Base-by-base conservation (phyloP, 2,113 vertebrate genomes). In the Brienomyrus longianalis region DNA sequence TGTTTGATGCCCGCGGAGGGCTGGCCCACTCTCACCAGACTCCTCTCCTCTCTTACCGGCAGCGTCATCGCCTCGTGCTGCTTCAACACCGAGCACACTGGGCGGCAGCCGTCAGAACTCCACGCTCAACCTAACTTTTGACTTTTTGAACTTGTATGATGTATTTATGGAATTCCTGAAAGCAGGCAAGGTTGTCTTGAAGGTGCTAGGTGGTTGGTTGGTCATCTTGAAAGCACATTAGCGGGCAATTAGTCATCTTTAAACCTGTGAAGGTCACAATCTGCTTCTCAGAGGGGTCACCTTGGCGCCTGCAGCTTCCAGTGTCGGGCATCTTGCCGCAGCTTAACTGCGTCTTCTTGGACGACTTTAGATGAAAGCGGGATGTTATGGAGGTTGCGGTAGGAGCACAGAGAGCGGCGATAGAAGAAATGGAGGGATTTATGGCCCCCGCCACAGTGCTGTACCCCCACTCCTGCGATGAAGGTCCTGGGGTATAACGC, bases 1-100 rank as follows among this genome's bases (percentile, higher is more conserved):
- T 23, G 19, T 48, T 50, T 50, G 23, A 85, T 51, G 9, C 48
- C 10, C 5, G 19, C 70, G 27, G 31, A 77, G 3, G 27, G 70
- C 27, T 77, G 31, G 11, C 35, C 70, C 70, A 31, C 83, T 50
- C 21, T 27, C 94, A 95, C 95, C 94, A 96, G 94, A 96, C 96
- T 95, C 96, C 93, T 94, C 93, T 93, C 89, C 91, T 91, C 91
- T 50, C 23, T 51, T 1, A 15, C 10, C n/a, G 3, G 10, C 83
- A 5, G 47, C 23, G 0, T 23, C 9, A 85, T 13, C 3, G 47
- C 9, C 10, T 74, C 10, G 5, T 35, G 70, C 70, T 1, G 31
- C 31, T 35, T 5, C 27, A 39, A 17, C n/a, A 3, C 13, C 70
- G 6, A 0, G 5, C 13, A 43, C 17, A 0, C 35, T 43, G 35